Evolutionary conservation across 2,888 invertebrate species (phyloP).

Genomic region (Lucinisca nassula): DNA sequence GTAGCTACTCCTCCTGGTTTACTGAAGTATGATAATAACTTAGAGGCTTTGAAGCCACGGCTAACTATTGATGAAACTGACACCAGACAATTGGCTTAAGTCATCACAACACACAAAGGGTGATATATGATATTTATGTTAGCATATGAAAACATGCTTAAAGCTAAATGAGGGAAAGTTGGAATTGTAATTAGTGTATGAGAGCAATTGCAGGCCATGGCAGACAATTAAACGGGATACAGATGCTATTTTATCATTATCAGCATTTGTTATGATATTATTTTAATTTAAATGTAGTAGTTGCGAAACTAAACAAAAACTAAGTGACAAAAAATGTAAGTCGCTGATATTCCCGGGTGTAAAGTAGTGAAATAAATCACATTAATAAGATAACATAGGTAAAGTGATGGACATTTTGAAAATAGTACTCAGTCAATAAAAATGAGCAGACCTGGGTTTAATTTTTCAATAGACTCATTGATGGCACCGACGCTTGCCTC

Average conservation of each 20-base stretch:
- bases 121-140: conserved; percentile 7
- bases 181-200: neutral
- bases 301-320: no score
- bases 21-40: neutral
- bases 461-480: conserved; percentile 79
- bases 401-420: neutral
- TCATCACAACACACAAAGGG: neutral
- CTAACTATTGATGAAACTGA: conserved; percentile 34
- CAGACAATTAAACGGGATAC: neutral
- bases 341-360: no score
- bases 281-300: no score
- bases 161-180: neutral
- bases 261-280: no score
- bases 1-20: conserved; percentile 39
- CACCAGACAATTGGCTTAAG: conserved; percentile 31
- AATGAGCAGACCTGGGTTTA: conserved; percentile 75
- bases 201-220: neutral
- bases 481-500: conserved; percentile 73
- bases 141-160: conserved; percentile 27
- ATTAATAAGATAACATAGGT: no score
- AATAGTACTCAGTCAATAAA: conserved; percentile 21
- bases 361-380: no score
- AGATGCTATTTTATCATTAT: no score
- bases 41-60: neutral
- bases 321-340: no score